Base-by-base conservation (phyloP, 92 coral and sea anemone genomes). In the Epizoanthus ramosus region DNA sequence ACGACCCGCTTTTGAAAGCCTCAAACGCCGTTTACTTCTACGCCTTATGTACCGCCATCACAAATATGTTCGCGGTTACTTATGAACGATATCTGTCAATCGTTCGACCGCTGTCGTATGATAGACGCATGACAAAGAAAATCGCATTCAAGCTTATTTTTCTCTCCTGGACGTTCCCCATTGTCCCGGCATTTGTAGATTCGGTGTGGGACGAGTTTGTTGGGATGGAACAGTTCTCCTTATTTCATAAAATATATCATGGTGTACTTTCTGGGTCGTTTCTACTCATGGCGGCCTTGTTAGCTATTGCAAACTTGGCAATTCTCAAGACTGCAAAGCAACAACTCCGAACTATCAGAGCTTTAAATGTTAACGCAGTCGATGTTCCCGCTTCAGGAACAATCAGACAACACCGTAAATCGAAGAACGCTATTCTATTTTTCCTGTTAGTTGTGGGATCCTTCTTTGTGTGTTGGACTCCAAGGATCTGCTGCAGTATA, bases 11-110 rank as follows among this genome's bases (percentile, higher is more conserved):
- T 23, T 33, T 47, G 2, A 18, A 56, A 9, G 14, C 70, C 5
- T 83, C 81, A 7, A 83, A 56, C 19, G 79, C 57, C 31, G 69
- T 83, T 6, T 53, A 69, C 35, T 83, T 69, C 69, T 83, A 71
- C 47, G 53, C 72, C 23, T 57, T 83, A 0, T 83, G 86, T 71
- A 50, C 86, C 2, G 68, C 79, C 25, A 71, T 83, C 53, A 58
- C 72, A 3, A 83, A 83, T 56, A 23, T 83, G 80, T 83, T 69
- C 68, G 17, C 60, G 24, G 86, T 83, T 14, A 83, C 86, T 37
- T 83, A 83, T 45, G 86, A 83, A 57, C 80, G 86, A 18, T 83
- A 83, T 71, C 35, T 83, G 58, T 69, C 86, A 2, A 83, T 83
- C 19, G 23, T 83, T 65, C 71, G 70, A 70, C 86, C 86, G 60